Percentiles rank a stretch among this genome's conserved stretches.
phyloP scores from a whole-genome alignment of 2,797 vertebrate species.

The Orientallactaga sibirica region DNA sequence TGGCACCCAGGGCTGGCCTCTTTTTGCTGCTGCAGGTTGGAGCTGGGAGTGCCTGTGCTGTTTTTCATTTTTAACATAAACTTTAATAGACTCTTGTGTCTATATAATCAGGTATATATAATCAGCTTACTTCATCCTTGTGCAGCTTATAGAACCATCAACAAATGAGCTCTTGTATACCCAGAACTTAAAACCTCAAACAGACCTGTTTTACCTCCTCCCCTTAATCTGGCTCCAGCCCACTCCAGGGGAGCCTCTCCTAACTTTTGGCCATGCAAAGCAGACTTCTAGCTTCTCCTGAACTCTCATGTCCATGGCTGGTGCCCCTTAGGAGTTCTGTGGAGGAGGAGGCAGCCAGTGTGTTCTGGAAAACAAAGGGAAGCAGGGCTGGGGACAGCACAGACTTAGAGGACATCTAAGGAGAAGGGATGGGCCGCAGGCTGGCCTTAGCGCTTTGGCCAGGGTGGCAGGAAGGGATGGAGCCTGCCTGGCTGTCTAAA shows the following conservation, averaged over 20 bases:
- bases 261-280: background rate
- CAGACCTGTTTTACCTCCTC: too few relatives aligned
- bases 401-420: background rate
- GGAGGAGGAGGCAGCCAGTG: background rate
- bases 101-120: background rate
- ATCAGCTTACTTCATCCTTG: background rate
- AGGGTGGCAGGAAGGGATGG: background rate
- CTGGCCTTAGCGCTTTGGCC: background rate
- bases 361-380: background rate
- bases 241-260: background rate
- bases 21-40: background rate
- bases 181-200: background rate
- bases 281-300: background rate
- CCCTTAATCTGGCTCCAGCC: fast-evolving
- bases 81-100: background rate
- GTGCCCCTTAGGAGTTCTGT: background rate
- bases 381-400: background rate
- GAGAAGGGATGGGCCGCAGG: background rate
- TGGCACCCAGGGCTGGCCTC: too few relatives aligned
- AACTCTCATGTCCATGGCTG: background rate
- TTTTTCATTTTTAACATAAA: background rate
- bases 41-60: background rate
- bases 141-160: background rate
- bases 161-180: too few relatives aligned
- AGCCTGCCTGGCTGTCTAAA: background rate